Base-by-base conservation (phyloP, 2,888 invertebrate genomes). In the Perizoma affinitatum region DNA sequence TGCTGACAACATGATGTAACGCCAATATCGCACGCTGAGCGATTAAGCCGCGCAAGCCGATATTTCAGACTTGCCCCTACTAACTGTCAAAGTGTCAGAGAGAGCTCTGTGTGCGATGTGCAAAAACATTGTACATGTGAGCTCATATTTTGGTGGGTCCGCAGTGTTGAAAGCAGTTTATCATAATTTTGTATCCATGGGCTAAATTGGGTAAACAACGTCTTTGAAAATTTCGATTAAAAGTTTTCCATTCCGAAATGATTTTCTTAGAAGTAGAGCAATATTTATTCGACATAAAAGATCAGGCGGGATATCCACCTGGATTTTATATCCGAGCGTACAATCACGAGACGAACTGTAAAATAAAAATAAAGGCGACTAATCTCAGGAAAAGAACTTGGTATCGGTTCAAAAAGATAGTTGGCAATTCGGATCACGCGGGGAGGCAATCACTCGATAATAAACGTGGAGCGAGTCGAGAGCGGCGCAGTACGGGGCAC, bases 1-100 rank as follows among this genome's bases (percentile, higher is more conserved):
- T 84, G 88, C 89, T 92, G 91, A 91, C 91, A 91, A 91, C 90
- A 90, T 90, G 90, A 90, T 90, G 91, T 91, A 91, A 91, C 90
- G 90, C 89, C 91, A 91, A 92, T 92, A 92, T 90, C 90, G 88
- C 88, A 87, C 90, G 84, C 89, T 89, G 90, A 90, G 85, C 90
- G 91, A 92, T 92, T 91, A 92, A 90, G 90, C 90, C 90, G 90
- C 90, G 89, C 82, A 86, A 86, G 86, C 87, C 90, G 88, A 90
- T 90, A 92, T 90, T 90, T 90, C 89, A 90, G 89, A 88, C 88
- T 90, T 87, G 87, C 88, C 90, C 88, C 86, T 88, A 89, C 89
- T 88, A 90, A 89, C 89, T 90, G 90, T 90, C 91, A 89, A 89
- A 88, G 83, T 88, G 86, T 87, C 88, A 83, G 72, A 80, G 79